These are phyloP conservation scores for Psix sp. DNA, from an alignment of 1,140 invertebrate species.

Conservation along the genomic window DNA sequence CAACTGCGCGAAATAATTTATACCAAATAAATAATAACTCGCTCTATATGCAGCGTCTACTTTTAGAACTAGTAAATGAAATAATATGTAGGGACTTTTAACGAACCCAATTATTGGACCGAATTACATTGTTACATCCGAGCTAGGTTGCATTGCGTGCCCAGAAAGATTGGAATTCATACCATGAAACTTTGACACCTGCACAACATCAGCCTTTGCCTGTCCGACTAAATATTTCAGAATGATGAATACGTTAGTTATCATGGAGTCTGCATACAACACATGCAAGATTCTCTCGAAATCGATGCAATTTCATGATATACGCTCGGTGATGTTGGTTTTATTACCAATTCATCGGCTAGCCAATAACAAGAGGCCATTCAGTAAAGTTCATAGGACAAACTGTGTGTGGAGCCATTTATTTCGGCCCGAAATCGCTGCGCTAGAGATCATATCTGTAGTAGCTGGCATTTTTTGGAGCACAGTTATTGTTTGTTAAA, in stretches of 20 bases:
- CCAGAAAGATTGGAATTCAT: constrained; percentile 55
- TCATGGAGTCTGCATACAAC: constrained; percentile 36
- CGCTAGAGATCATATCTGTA: constrained; percentile 23
- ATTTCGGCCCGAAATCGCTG: constrained; percentile 41
- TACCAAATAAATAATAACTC: constrained; percentile 26
- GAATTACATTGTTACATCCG: constrained; percentile 36
- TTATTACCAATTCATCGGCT: constrained; percentile 66
- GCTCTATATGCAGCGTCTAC: constrained; percentile 24
- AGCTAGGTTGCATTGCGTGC: constrained; percentile 23
- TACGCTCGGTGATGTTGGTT: constrained; percentile 56
- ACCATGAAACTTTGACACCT: constrained; percentile 58
- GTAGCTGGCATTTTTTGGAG: background rate
- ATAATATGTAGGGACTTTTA: constrained; percentile 47
- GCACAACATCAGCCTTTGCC: constrained; percentile 47
- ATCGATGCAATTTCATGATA: constrained; percentile 65
- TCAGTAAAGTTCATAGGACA: constrained; percentile 43
- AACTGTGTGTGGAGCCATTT: constrained; percentile 50
- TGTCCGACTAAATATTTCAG: constrained; percentile 57
- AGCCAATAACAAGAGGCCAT: constrained; percentile 59
- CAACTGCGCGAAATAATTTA: constrained; percentile 37
- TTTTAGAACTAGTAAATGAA: constrained; percentile 33
- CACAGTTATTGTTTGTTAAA: no score
- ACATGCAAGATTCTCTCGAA: constrained; percentile 52
- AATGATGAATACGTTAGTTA: constrained; percentile 61
- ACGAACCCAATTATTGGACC: constrained; percentile 51